These are phyloP conservation scores for Crepidodera aurea DNA, from an alignment of 2,888 invertebrate genomes.

Conservation along the genomic window DNA sequence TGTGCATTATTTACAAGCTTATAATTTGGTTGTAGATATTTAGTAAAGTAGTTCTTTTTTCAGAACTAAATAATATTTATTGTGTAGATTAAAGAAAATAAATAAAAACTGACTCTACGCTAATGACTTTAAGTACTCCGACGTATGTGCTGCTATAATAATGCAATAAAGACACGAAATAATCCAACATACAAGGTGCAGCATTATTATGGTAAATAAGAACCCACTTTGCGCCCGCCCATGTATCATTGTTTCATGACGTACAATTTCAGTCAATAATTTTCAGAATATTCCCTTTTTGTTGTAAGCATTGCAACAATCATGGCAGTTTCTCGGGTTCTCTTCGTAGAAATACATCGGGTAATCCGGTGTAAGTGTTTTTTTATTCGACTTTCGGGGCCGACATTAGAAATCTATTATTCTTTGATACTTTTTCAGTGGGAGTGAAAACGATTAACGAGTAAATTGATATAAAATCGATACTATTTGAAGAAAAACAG, in stretches of 20 bases:
- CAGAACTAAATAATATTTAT: too few relatives aligned
- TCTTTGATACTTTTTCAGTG: not conserved
- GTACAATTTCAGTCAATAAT: not conserved
- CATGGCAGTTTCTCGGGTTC: conserved; percentile 16
- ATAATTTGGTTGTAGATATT: too few relatives aligned
- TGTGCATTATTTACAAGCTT: too few relatives aligned
- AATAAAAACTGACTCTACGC: too few relatives aligned
- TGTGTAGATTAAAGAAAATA: too few relatives aligned
- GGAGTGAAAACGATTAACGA: not conserved
- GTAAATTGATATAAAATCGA: not conserved
- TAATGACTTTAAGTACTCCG: too few relatives aligned
- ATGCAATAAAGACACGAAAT: too few relatives aligned
- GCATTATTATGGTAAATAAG: too few relatives aligned
- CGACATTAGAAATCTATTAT: not conserved
- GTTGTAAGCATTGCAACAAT: conserved; percentile 13
- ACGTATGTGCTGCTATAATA: too few relatives aligned
- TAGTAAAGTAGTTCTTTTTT: too few relatives aligned
- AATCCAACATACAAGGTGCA: too few relatives aligned
- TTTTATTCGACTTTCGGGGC: not conserved
- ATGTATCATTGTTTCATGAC: not conserved
- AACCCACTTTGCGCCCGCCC: not conserved
- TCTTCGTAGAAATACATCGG: conserved; percentile 13
- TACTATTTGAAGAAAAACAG: not conserved
- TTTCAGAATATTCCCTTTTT: not conserved
- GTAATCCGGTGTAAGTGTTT: not conserved